A percentile compares a stretch with the other conserved stretches of the same genome.
Conservation (phyloP, 2,888 invertebrate species). For the Apeira syringaria region DNA sequence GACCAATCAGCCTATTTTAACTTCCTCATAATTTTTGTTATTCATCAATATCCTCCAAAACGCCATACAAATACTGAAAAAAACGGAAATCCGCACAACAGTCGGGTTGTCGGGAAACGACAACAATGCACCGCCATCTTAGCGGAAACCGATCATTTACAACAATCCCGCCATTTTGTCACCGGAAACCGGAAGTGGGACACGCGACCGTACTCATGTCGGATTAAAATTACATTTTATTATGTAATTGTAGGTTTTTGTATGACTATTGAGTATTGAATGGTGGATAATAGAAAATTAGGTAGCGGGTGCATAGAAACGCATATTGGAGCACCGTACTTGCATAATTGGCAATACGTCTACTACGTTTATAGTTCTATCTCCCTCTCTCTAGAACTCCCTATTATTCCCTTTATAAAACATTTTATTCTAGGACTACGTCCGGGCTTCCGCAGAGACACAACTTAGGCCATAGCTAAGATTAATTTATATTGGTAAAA, state of each 20-base stretch:
- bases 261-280: conserved; percentile 21
- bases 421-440: too few species aligned
- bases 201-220: conserved; percentile 55
- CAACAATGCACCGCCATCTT: conserved; percentile 33
- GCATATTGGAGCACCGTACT: too few species aligned
- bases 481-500: too few species aligned
- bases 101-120: conserved; percentile 43
- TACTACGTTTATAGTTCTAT: too few species aligned
- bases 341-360: too few species aligned
- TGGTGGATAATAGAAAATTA: conserved; percentile 15
- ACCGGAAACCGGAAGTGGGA: conserved; percentile 68
- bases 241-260: conserved; percentile 32
- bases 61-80: conserved; percentile 14
- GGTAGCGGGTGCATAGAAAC: conserved; percentile 1
- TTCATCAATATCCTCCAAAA: conserved; percentile 16
- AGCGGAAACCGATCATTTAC: conserved; percentile 53
- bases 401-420: too few species aligned
- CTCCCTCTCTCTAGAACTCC: too few species aligned
- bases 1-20: not conserved
- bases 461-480: too few species aligned
- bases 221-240: conserved; percentile 38
- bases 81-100: conserved; percentile 40
- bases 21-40: not conserved
- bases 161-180: conserved; percentile 52
- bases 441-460: too few species aligned